These are phyloP conservation scores for Martes martes DNA, from an alignment of 2,113 vertebrate genomes.

Conservation along the genomic window DNA sequence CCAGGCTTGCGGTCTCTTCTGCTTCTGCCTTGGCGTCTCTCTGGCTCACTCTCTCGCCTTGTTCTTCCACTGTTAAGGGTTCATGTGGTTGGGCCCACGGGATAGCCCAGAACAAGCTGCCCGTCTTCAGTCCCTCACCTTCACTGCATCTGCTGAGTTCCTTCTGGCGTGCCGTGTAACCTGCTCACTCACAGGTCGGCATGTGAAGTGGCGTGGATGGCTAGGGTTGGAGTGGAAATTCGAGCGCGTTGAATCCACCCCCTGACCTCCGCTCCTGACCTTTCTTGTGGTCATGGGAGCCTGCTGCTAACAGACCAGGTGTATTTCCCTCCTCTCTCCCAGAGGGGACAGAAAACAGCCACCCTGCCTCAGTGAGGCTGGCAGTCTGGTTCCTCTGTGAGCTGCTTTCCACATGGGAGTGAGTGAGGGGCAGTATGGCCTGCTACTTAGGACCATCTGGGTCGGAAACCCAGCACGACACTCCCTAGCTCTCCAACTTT, in stretches of 20 bases:
- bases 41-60: too few relatives aligned
- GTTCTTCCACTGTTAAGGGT: neutral
- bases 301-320: neutral
- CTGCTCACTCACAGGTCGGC: neutral
- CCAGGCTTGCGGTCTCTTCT: rapidly evolving
- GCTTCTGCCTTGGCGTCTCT: neutral
- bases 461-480: neutral
- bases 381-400: neutral
- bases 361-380: neutral
- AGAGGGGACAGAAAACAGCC: neutral
- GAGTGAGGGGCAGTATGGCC: rapidly evolving
- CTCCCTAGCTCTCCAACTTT: neutral
- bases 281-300: neutral
- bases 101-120: too few relatives aligned
- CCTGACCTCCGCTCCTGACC: neutral
- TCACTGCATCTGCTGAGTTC: neutral
- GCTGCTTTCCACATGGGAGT: neutral
- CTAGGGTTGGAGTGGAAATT: too few relatives aligned
- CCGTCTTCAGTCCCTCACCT: too few relatives aligned
- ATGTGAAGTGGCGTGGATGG: neutral
- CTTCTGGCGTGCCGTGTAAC: neutral
- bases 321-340: neutral
- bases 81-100: neutral
- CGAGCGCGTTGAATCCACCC: neutral
- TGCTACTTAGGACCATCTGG: neutral